Conservation (phyloP, 1,140 invertebrate genomes). For the Trichonephila clavata region DNA sequence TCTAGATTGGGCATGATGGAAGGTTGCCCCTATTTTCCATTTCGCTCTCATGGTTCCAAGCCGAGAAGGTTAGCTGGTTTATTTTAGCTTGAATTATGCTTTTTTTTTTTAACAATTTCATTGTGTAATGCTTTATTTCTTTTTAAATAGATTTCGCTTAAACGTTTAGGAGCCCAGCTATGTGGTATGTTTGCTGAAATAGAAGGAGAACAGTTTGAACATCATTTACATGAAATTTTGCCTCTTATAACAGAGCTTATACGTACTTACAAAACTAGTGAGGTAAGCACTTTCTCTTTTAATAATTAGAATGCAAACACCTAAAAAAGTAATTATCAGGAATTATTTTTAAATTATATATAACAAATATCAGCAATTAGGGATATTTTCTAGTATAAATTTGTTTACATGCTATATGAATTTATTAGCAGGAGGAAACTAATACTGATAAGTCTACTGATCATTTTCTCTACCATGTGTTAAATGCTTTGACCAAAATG, state of each 20-base stretch:
- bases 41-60: slow-evolving; percentile 86
- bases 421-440: slow-evolving; percentile 78
- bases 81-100: not conserved
- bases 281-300: slow-evolving; percentile 3
- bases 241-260: slow-evolving; percentile 83
- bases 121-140: no score
- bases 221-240: slow-evolving; percentile 83
- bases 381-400: not conserved
- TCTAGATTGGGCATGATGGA: slow-evolving; percentile 72
- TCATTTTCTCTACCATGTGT: slow-evolving; percentile 87
- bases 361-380: no score
- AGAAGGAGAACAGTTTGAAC: slow-evolving; percentile 86
- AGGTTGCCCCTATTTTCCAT: slow-evolving; percentile 79
- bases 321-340: no score
- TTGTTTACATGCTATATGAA: not conserved
- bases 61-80: slow-evolving; percentile 84
- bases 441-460: slow-evolving; percentile 83
- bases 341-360: no score
- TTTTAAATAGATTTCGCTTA: slow-evolving; percentile 10
- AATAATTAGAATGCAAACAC: no score
- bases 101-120: no score
- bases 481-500: slow-evolving; percentile 86
- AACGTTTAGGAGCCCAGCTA: slow-evolving; percentile 84
- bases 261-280: slow-evolving; percentile 78
- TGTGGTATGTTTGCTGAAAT: slow-evolving; percentile 87